Evolutionary conservation across 2,797 vertebrate genomes (phyloP), one percentile per base, ranked within the genome.

Genomic region (Cygnus olor): DNA sequence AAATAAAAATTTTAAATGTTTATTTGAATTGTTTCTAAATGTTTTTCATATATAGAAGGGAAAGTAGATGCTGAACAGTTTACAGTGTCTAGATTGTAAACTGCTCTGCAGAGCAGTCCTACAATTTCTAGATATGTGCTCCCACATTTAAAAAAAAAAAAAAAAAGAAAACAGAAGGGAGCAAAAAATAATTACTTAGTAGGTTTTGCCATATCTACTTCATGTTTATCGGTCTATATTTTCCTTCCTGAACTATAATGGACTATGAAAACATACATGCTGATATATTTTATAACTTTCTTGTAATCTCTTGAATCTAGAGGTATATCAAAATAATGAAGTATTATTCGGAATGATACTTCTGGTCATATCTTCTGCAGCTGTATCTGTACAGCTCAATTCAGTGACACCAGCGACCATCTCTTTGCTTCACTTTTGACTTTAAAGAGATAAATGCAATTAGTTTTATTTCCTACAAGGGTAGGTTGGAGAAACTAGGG

Each of bases 351-450:
- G 24, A 90, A 30, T 56, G 5, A 24, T 51, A 18, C 4, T 70
- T 80, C 30, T 36, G 12, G 5, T 68, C 27, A 44, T 60, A 64
- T 12, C 18, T 10, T 54, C 28, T 34, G 25, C 13, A 60, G 4
- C 34, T 74, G 1, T 68, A n/a, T 28, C 15, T 58, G 21, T 44
- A 38, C 6, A 17, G 13, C 11, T 53, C 16, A 66, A 18, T 71
- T 90, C 28, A 51, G 21, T 71, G 30, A 51, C 40, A 64, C 3
- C 15, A 74, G 11, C 12, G 24, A 44, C 6, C 7, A 73, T 10
- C 1, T 66, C 9, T 6, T 79, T 56, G 6, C 7, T 57, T 83
- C 42, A 53, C 10, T 27, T 53, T 17, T 0, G 3, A n/a, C 11
- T 64, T 51, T 13, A 18, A 63, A 71, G 15, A 34, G 14, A 63